phyloP scores from a whole-genome alignment of 2,888 invertebrate species.

The Nomada lathburiana region DNA sequence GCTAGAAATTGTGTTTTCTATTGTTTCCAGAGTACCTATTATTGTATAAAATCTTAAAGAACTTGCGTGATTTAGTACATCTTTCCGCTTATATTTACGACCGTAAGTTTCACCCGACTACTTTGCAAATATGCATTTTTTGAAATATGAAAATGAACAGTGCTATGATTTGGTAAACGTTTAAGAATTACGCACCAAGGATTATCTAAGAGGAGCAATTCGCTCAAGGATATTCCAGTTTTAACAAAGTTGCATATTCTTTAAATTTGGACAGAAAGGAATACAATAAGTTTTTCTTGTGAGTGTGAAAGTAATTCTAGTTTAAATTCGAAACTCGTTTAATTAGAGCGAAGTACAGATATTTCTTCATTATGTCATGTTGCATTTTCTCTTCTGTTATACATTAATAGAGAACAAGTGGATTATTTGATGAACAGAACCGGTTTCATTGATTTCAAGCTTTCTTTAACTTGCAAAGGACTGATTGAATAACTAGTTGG shows the following conservation, averaged over 20 bases:
- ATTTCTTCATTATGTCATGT: not conserved
- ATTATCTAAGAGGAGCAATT: too few species aligned
- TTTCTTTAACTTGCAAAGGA: slow-evolving; percentile 34
- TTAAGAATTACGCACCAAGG: too few species aligned
- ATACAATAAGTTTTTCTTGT: too few species aligned
- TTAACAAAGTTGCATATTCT: not conserved
- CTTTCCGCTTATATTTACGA: too few species aligned
- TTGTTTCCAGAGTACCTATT: not conserved
- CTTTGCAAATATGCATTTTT: too few species aligned
- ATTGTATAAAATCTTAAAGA: too few species aligned
- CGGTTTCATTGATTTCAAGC: slow-evolving; percentile 40
- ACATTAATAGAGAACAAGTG: slow-evolving; percentile 16
- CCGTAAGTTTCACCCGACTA: too few species aligned
- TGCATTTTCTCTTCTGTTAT: slow-evolving; percentile 13
- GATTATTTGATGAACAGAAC: slow-evolving; percentile 38
- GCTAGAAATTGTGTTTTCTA: not conserved
- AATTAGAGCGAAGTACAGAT: not conserved
- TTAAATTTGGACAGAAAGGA: not conserved
- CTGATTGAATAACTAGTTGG: slow-evolving; percentile 28
- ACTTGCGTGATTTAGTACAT: too few species aligned
- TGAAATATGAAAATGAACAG: too few species aligned
- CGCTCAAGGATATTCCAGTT: not conserved
- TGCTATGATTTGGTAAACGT: too few species aligned
- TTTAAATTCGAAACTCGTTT: too few species aligned
- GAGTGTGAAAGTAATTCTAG: too few species aligned